Percentiles rank a stretch among this genome's conserved stretches.
Evolutionary conservation across 2,113 vertebrate genomes (phyloP).

Genomic region (Carassius gibelio): DNA sequence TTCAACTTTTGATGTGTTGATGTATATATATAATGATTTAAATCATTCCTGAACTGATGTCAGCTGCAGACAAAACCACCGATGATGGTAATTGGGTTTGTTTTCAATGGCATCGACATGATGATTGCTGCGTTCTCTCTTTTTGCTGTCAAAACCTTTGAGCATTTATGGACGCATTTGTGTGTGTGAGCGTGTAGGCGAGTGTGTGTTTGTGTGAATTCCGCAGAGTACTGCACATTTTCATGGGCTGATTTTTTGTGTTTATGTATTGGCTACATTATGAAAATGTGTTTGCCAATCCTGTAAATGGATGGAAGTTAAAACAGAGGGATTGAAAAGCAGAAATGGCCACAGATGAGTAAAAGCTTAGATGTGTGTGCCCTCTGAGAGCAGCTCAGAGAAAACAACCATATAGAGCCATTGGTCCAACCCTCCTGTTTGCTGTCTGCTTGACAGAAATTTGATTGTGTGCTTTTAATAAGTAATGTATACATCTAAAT

Average conservation of each 20-base stretch:
- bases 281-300: conserved; percentile 51
- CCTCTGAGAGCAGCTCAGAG: conserved; percentile 11
- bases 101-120: conserved; percentile 22
- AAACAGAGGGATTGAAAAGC: background rate
- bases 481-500: background rate
- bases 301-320: conserved; percentile 23
- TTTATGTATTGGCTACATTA: conserved; percentile 34
- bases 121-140: conserved; percentile 29
- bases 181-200: conserved; percentile 33
- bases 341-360: conserved; percentile 21
- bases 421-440: background rate
- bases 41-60: background rate
- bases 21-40: background rate
- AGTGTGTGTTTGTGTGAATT: conserved; percentile 14
- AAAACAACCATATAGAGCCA: background rate
- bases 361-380: conserved; percentile 15
- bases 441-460: conserved; percentile 11
- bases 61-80: conserved; percentile 7
- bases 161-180: background rate
- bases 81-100: conserved; percentile 12
- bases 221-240: conserved; percentile 33
- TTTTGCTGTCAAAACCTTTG: conserved; percentile 24
- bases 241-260: conserved; percentile 12
- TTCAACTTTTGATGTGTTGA: conserved; percentile 13
- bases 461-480: background rate